Evolutionary conservation across 2,113 vertebrate species (phyloP).

Genomic region (Pelodiscus sinensis): DNA sequence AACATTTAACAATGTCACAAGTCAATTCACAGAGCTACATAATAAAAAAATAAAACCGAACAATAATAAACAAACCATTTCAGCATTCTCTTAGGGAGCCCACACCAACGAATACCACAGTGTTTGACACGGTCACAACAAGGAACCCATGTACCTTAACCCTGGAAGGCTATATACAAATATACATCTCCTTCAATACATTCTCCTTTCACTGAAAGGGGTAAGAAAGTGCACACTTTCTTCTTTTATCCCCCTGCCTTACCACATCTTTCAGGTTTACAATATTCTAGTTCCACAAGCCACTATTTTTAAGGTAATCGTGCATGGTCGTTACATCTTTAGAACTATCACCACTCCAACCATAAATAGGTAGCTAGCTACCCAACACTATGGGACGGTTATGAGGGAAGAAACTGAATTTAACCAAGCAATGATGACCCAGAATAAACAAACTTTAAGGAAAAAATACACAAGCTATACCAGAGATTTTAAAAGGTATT

Average conservation of each 20-base stretch:
- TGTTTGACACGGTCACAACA: slow-evolving; percentile 13
- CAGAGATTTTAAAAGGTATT: not conserved
- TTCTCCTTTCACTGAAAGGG: not conserved
- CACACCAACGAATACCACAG: not conserved
- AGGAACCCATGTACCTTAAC: not conserved
- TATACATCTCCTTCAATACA: not conserved
- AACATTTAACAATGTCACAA: slow-evolving; percentile 52
- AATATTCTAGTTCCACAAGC: slow-evolving; percentile 9
- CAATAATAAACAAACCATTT: slow-evolving; percentile 34
- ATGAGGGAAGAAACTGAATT: slow-evolving; percentile 14
- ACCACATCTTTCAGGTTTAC: slow-evolving; percentile 6
- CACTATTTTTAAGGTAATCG: slow-evolving; percentile 26
- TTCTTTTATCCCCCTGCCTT: not conserved
- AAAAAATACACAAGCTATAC: slow-evolving; percentile 3
- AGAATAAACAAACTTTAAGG: not conserved
- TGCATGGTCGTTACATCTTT: not conserved
- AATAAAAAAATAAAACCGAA: slow-evolving; percentile 29
- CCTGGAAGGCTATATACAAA: not conserved
- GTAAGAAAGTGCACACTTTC: slow-evolving; percentile 23
- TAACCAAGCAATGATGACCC: not conserved
- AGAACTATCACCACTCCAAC: not conserved
- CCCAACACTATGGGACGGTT: slow-evolving; percentile 27
- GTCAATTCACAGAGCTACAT: slow-evolving; percentile 54
- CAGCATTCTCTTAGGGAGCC: slow-evolving; percentile 19
- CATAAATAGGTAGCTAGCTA: slow-evolving; percentile 34